Evolutionary conservation across 2,888 invertebrate genomes (phyloP).

Genomic region (Fabriciana adippe): DNA sequence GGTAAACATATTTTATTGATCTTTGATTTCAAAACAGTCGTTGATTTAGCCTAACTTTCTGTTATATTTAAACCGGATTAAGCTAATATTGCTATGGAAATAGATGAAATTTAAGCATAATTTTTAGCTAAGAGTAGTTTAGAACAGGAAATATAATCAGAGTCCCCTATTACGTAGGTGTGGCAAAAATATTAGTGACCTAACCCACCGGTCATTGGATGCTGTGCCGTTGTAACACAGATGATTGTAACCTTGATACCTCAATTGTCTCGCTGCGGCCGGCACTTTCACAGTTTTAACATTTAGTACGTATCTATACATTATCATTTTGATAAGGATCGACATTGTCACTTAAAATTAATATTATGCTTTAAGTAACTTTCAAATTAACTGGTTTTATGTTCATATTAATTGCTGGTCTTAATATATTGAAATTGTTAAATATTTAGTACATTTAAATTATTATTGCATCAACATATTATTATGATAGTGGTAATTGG

Average conservation of each 20-base stretch:
- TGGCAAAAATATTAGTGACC: conserved; percentile 35
- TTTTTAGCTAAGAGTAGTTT: conserved; percentile 5
- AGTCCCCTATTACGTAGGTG: conserved; percentile 23
- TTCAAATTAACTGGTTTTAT: too few species aligned
- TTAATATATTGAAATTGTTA: too few species aligned
- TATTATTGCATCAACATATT: too few species aligned
- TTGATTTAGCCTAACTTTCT: too few species aligned
- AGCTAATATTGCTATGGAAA: too few species aligned
- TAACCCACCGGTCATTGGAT: conserved; percentile 28
- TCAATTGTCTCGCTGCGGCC: conserved; percentile 23
- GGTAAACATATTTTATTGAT: too few species aligned
- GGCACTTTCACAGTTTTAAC: conserved; percentile 29
- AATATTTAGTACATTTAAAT: too few species aligned
- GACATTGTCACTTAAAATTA: background rate
- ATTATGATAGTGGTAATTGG: too few species aligned
- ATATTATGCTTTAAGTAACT: background rate
- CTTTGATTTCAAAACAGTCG: too few species aligned
- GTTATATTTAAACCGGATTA: too few species aligned
- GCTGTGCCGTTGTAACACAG: background rate
- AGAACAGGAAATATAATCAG: conserved; percentile 31
- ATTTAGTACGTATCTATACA: conserved; percentile 1
- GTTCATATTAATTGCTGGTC: too few species aligned
- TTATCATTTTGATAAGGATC: conserved; percentile 5
- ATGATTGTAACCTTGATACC: conserved; percentile 31
- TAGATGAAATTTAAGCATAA: background rate